A percentile compares a stretch with the other conserved stretches of the same genome.
These are phyloP conservation scores for Lophotis ruficrista DNA, from an alignment of 2,113 vertebrate species.

Conservation along the genomic window DNA sequence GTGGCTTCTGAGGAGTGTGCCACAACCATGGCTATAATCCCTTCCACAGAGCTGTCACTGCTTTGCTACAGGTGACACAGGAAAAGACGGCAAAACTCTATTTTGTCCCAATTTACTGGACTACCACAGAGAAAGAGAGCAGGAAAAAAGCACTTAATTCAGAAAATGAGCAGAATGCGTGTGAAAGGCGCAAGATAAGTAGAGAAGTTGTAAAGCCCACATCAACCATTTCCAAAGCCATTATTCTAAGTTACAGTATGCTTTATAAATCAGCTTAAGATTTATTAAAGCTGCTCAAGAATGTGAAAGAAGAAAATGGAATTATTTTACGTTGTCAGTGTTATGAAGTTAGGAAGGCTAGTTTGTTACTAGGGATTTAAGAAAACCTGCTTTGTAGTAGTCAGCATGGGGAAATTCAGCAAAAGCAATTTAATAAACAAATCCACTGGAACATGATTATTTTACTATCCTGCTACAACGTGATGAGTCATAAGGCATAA, in stretches of 20 bases:
- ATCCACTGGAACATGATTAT: not conserved
- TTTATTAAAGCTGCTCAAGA: not conserved
- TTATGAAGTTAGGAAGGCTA: not conserved
- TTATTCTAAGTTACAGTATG: not conserved
- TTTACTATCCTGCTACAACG: not conserved
- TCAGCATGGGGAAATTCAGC: not conserved
- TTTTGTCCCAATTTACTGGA: not conserved
- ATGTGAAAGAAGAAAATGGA: not conserved
- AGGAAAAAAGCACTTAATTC: not conserved
- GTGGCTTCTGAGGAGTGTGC: not conserved
- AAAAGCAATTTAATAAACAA: not conserved
- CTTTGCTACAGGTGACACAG: not conserved
- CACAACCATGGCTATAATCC: not conserved
- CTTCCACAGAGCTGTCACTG: not conserved
- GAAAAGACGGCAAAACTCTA: not conserved
- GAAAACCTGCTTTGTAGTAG: not conserved
- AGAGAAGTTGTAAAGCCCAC: not conserved
- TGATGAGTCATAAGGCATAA: not conserved
- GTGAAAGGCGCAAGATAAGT: not conserved
- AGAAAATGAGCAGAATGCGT: not conserved
- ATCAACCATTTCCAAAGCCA: not conserved
- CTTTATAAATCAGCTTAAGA: not conserved
- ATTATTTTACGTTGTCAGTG: not conserved
- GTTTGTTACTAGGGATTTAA: not conserved
- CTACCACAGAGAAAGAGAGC: not conserved